phyloP scores from a whole-genome alignment of 2,888 invertebrate genomes.

The Heliconius cydno region DNA sequence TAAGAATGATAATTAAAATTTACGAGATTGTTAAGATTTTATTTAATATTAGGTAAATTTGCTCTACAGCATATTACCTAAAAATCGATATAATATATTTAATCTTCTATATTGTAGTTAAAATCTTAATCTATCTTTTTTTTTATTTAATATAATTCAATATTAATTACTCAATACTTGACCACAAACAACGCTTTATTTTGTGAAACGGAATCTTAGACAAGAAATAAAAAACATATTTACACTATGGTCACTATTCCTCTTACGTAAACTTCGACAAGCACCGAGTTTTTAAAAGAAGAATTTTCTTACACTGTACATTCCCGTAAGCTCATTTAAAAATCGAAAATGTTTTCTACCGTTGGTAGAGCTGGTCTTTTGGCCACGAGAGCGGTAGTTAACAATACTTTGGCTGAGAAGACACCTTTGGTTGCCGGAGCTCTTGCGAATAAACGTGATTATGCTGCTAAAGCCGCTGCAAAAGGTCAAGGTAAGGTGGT shows the following conservation, averaged over 20 bases:
- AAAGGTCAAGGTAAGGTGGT: constrained; percentile 88
- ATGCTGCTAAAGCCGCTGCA: constrained; percentile 69
- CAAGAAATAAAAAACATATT: constrained; percentile 11
- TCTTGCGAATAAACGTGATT: constrained; percentile 73
- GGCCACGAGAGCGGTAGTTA: constrained; percentile 78
- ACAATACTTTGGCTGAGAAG: constrained; percentile 81
- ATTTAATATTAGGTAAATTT: too few species aligned
- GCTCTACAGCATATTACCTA: neutral
- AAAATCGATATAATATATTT: neutral
- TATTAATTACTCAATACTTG: neutral
- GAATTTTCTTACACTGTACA: constrained; percentile 61
- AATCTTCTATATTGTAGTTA: neutral
- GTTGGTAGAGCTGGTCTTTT: constrained; percentile 79
- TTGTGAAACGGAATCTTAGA: constrained; percentile 32
- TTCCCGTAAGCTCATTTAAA: constrained; percentile 60
- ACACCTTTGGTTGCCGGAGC: constrained; percentile 75
- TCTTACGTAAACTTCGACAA: constrained; percentile 56
- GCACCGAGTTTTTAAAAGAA: constrained; percentile 69
- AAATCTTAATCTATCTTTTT: too few species aligned
- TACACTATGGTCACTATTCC: constrained; percentile 49
- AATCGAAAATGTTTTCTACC: constrained; percentile 79
- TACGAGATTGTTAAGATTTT: too few species aligned
- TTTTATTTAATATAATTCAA: neutral
- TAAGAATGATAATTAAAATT: too few species aligned
- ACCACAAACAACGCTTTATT: constrained; percentile 19